A percentile compares a stretch with the other conserved stretches of the same genome.
Conservation (phyloP, 2,113 vertebrate genomes). For the Andinoacara biseriatus region DNA sequence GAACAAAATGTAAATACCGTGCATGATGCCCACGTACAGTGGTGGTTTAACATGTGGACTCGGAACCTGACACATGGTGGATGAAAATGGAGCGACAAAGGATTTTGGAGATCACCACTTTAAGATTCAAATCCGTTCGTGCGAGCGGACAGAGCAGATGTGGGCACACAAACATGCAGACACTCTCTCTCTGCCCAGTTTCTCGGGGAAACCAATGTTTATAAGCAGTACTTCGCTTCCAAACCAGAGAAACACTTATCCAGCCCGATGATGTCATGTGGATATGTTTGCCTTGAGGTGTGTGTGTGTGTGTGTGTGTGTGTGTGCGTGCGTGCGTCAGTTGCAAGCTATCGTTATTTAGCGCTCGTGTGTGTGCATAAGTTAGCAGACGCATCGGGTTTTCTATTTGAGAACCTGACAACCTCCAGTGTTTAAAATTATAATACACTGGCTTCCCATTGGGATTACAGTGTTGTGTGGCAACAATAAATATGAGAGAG, state of each 20-base stretch:
- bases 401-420: conserved; percentile 37
- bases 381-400: conserved; percentile 15
- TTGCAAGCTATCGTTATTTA: background rate
- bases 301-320: conserved; percentile 22
- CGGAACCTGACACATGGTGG: background rate
- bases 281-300: conserved; percentile 42
- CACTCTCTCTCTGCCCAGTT: conserved; percentile 15
- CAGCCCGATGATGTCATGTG: conserved; percentile 62
- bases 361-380: conserved; percentile 21
- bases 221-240: conserved; percentile 43
- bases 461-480: conserved; percentile 23
- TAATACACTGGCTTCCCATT: background rate
- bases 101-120: conserved; percentile 28
- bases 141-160: conserved; percentile 44
- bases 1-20: too few species aligned
- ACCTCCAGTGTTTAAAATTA: background rate
- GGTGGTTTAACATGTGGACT: background rate
- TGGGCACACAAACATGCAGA: background rate
- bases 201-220: conserved; percentile 67
- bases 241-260: conserved; percentile 58
- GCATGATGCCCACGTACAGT: background rate
- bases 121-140: conserved; percentile 1
- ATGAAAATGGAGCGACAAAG: background rate
- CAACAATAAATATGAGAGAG: background rate
- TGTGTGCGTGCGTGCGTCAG: conserved; percentile 37